phyloP scores from a whole-genome alignment of 2,888 invertebrate genomes.

The Athrips mouffetella region DNA sequence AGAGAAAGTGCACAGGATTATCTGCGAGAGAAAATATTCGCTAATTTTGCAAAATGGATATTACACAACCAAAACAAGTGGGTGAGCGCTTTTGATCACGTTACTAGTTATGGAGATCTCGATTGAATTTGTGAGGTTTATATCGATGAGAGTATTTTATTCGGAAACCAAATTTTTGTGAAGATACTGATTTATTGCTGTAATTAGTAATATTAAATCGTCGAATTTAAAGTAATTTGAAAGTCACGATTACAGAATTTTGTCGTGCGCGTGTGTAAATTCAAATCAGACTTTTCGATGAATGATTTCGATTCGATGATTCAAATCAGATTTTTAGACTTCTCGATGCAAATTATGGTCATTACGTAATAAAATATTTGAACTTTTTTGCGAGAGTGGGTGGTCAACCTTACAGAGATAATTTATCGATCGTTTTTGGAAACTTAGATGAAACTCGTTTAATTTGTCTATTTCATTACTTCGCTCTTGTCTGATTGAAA shows the following conservation, averaged over 20 bases:
- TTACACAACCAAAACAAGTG: slow-evolving; percentile 16
- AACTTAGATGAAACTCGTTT: slow-evolving; percentile 6
- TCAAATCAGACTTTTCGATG: too few relatives aligned
- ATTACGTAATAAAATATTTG: background rate
- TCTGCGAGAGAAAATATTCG: slow-evolving; percentile 39
- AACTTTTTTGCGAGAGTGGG: background rate
- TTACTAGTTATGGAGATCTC: background rate
- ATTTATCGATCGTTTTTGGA: background rate
- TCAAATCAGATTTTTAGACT: too few relatives aligned
- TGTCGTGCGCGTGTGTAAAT: too few relatives aligned
- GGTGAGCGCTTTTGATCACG: slow-evolving; percentile 8
- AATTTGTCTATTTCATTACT: slow-evolving; percentile 15
- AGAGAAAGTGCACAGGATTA: slow-evolving; percentile 58
- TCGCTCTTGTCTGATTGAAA: slow-evolving; percentile 27
- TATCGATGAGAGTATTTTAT: background rate
- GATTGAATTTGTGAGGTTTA: background rate
- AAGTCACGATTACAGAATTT: background rate
- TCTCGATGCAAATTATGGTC: background rate
- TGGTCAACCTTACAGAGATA: background rate
- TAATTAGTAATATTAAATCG: slow-evolving; percentile 4
- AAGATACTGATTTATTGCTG: background rate
- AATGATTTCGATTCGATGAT: too few relatives aligned
- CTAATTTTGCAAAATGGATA: slow-evolving; percentile 39
- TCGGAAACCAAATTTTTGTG: background rate
- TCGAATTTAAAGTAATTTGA: background rate